Percentiles rank a stretch among this genome's conserved stretches.
phyloP scores from a whole-genome alignment of 2,797 vertebrate species.

The Molossus alvarezi region DNA sequence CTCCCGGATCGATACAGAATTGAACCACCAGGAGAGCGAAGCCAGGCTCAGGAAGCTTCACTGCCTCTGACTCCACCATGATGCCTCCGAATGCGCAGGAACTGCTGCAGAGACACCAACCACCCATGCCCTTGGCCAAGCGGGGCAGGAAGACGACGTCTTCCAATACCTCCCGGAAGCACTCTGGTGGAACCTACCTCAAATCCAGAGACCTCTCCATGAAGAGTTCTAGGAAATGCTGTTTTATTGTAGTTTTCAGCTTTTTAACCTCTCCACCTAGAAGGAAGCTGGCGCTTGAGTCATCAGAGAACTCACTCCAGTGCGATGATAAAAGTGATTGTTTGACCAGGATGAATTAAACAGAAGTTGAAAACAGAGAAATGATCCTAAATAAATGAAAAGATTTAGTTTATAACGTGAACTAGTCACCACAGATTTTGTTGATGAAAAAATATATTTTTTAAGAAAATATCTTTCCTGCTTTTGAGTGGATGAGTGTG shows the following conservation, averaged over 20 bases:
- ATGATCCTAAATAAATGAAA: constrained; percentile 71
- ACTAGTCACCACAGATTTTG: constrained; percentile 85
- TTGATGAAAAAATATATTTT: constrained; percentile 80
- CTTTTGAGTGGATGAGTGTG: background rate
- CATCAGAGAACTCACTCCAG: constrained; percentile 35
- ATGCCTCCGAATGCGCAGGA: background rate
- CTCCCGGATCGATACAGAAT: background rate
- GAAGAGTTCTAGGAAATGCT: background rate
- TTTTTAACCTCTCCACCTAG: background rate
- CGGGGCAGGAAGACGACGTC: background rate
- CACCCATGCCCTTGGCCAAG: background rate
- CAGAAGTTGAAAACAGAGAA: background rate
- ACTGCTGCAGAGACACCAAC: background rate
- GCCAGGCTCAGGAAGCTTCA: background rate
- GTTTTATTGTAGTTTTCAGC: background rate
- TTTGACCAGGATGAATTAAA: background rate
- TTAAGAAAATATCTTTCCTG: constrained; percentile 73
- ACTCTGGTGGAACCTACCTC: background rate
- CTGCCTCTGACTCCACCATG: background rate
- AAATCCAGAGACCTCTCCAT: background rate
- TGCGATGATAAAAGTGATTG: background rate
- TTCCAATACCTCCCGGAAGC: background rate
- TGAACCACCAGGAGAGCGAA: background rate
- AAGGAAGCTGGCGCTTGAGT: background rate
- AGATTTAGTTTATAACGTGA: constrained; percentile 74